Conservation (phyloP, 2,113 vertebrate species). For the Sciurus niger region DNA sequence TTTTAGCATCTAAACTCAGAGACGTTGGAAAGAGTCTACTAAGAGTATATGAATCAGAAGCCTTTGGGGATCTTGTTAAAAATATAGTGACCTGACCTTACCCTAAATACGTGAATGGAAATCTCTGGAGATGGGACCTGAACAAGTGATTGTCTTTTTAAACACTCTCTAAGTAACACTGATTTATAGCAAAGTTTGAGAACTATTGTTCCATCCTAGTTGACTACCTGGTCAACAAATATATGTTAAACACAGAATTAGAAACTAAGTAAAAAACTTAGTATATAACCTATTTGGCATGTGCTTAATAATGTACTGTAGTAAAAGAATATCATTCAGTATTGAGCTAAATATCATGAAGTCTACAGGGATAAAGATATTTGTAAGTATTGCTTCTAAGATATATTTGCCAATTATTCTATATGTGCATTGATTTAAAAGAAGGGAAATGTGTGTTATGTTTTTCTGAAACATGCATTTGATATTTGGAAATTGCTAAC, state of each 20-base stretch:
- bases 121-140: background rate
- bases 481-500: background rate
- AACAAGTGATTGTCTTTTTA: background rate
- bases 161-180: background rate
- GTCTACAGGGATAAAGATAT: background rate
- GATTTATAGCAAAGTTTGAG: background rate
- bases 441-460: background rate
- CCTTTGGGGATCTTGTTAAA: constrained; percentile 75
- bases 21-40: constrained; percentile 46
- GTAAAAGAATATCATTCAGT: background rate
- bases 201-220: background rate
- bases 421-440: background rate
- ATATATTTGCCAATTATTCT: background rate
- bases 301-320: background rate
- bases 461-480: background rate
- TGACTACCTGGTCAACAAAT: background rate
- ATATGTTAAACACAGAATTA: background rate
- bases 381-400: background rate
- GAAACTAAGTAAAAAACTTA: background rate
- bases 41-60: background rate
- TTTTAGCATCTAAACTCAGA: constrained; percentile 57
- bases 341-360: background rate
- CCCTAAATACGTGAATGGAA: constrained; percentile 2
- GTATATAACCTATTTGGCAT: background rate
- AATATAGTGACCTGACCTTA: constrained; percentile 34